Evolutionary conservation across 1,140 invertebrate genomes (phyloP).

Genomic region (Drosophila trapezifrons): DNA sequence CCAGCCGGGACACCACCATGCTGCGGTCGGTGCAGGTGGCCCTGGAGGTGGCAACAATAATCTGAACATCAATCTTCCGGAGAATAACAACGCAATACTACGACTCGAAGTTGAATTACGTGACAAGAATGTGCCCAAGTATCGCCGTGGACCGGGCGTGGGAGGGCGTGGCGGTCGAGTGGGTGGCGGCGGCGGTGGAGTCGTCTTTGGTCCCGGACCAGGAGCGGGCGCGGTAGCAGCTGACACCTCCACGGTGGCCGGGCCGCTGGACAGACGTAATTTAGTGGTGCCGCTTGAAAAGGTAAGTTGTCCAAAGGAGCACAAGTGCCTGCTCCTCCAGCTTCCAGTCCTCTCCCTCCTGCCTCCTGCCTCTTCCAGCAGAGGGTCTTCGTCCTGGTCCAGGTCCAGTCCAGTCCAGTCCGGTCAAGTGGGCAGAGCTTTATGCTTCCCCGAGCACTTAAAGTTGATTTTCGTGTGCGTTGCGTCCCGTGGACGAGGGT

Average conservation of each 20-base stretch:
- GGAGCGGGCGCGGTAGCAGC: constrained; percentile 4
- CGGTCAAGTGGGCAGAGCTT: constrained; percentile 39
- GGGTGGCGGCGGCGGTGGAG: constrained; percentile 21
- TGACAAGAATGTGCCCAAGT: constrained; percentile 84
- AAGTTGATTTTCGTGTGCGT: constrained; percentile 58
- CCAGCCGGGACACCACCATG: constrained; percentile 35
- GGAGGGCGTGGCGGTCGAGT: constrained; percentile 41
- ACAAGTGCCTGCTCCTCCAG: constrained; percentile 1
- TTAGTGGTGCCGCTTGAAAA: constrained; percentile 84
- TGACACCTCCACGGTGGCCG: constrained; percentile 34
- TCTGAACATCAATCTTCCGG: constrained; percentile 83
- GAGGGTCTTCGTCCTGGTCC: constrained; percentile 3
- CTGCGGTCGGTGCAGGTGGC: constrained; percentile 23
- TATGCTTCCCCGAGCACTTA: constrained; percentile 58
- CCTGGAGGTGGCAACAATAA: constrained; percentile 79
- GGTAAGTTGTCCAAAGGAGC: constrained; percentile 66
- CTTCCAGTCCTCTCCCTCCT: neutral
- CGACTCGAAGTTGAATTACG: constrained; percentile 84
- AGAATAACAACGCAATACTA: constrained; percentile 83
- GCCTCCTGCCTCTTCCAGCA: neutral
- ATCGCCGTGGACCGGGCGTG: constrained; percentile 54
- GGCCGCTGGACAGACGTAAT: constrained; percentile 68
- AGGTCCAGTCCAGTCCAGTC: neutral
- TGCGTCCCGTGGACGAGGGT: constrained; percentile 34
- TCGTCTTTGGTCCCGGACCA: neutral